These are phyloP conservation scores for Pardalotus punctatus DNA, from an alignment of 2,113 vertebrate species.

Conservation along the genomic window DNA sequence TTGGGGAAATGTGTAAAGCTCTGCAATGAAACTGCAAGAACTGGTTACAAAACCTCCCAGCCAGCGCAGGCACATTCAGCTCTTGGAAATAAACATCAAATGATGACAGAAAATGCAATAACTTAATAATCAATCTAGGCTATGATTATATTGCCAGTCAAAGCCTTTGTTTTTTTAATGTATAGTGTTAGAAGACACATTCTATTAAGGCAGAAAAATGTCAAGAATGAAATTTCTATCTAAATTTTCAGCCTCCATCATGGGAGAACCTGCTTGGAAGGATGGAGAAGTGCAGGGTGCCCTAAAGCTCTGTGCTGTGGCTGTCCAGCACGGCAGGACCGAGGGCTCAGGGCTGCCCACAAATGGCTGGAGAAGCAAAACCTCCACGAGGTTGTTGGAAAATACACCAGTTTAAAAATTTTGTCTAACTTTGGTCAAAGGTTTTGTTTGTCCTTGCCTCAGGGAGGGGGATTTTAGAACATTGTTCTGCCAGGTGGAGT, in stretches of 20 bases:
- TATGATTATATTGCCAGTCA: neutral
- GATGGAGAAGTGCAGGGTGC: neutral
- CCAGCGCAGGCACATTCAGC: neutral
- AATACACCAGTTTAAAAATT: too few species aligned
- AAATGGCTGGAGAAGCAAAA: neutral
- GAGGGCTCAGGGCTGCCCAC: fast-evolving
- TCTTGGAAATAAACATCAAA: neutral
- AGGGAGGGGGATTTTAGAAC: too few species aligned
- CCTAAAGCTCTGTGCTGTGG: fast-evolving
- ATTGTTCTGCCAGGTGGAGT: too few species aligned
- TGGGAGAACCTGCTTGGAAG: neutral
- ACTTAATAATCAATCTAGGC: neutral
- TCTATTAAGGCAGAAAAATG: neutral
- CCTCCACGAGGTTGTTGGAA: neutral
- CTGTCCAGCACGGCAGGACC: fast-evolving
- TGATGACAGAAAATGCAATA: neutral
- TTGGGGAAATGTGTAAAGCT: neutral
- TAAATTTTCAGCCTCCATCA: fast-evolving
- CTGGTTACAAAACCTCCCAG: neutral
- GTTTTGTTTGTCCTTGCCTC: too few species aligned
- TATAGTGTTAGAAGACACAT: fast-evolving
- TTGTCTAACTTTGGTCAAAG: too few species aligned
- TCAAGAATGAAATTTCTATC: neutral
- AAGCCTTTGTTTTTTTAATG: neutral
- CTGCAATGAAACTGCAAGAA: neutral